A percentile compares a stretch with the other conserved stretches of the same genome.
Evolutionary conservation across 2,797 vertebrate species (phyloP).

Genomic region (Cryptoprocta ferox): DNA sequence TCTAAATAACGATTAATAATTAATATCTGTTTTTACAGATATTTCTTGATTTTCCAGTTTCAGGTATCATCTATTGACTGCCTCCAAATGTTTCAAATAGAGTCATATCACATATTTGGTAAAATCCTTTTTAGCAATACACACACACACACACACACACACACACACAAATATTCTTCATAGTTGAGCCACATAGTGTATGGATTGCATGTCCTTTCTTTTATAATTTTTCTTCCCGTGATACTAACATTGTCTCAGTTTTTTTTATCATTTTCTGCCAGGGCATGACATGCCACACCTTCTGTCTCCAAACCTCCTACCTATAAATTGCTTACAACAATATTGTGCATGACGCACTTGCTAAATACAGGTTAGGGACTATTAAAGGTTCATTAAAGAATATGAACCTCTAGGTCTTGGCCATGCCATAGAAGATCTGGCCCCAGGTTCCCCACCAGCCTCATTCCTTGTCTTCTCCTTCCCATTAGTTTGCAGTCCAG

Average conservation of each 20-base stretch:
- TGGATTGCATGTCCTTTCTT: neutral
- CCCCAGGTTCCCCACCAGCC: fast-evolving
- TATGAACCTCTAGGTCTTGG: neutral
- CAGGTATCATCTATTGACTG: neutral
- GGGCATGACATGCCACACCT: too few relatives aligned
- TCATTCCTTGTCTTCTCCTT: neutral
- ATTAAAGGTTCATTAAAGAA: too few relatives aligned
- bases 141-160: neutral
- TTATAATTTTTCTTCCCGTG: neutral
- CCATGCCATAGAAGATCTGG: neutral
- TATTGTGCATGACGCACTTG: too few relatives aligned
- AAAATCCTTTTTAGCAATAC: neutral
- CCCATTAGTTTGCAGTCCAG: neutral
- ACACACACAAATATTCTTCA: neutral
- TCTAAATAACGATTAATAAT: neutral
- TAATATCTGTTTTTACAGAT: neutral
- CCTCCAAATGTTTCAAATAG: slow-evolving; percentile 12
- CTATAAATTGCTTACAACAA: too few relatives aligned
- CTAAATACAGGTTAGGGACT: too few relatives aligned
- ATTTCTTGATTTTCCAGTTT: slow-evolving; percentile 30
- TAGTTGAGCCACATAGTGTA: neutral
- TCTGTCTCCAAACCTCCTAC: too few relatives aligned
- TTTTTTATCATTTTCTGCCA: too few relatives aligned
- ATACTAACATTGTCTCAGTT: neutral
- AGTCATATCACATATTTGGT: neutral